These are phyloP conservation scores for Leptobrachium leishanense DNA, from an alignment of 2,113 vertebrate species.

Conservation along the genomic window DNA sequence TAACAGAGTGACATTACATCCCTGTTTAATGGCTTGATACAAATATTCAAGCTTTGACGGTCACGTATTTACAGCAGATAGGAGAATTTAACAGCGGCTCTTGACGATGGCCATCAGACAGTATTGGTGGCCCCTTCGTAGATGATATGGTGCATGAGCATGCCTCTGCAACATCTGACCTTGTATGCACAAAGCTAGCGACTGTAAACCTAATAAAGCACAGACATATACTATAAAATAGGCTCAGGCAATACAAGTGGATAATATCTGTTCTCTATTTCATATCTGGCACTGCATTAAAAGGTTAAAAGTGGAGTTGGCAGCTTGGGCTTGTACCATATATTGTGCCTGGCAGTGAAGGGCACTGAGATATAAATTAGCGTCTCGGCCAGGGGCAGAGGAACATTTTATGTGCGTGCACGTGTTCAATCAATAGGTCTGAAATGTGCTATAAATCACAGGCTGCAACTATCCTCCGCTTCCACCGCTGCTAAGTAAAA, in stretches of 20 bases:
- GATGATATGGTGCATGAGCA: no score
- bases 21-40: no score
- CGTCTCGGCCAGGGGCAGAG: slow-evolving; percentile 44
- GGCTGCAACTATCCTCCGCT: slow-evolving; percentile 39
- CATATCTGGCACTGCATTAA: slow-evolving; percentile 4
- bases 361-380: slow-evolving; percentile 48
- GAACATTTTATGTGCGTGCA: slow-evolving; percentile 47
- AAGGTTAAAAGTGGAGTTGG: slow-evolving; percentile 39
- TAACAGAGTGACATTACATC: no score
- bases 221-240: neutral
- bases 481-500: slow-evolving; percentile 19
- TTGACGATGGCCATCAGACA: no score
- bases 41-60: no score
- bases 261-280: slow-evolving; percentile 10
- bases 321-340: slow-evolving; percentile 32
- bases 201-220: neutral
- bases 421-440: slow-evolving; percentile 48
- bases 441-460: slow-evolving; percentile 47
- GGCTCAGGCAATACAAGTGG: neutral
- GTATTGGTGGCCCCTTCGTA: no score
- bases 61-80: no score
- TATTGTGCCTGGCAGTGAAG: slow-evolving; percentile 47
- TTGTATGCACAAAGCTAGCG: neutral
- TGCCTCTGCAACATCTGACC: no score
- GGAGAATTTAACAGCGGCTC: no score